Evolutionary conservation across 2,888 invertebrate genomes (phyloP).

Genomic region (Rhagonycha fulva): DNA sequence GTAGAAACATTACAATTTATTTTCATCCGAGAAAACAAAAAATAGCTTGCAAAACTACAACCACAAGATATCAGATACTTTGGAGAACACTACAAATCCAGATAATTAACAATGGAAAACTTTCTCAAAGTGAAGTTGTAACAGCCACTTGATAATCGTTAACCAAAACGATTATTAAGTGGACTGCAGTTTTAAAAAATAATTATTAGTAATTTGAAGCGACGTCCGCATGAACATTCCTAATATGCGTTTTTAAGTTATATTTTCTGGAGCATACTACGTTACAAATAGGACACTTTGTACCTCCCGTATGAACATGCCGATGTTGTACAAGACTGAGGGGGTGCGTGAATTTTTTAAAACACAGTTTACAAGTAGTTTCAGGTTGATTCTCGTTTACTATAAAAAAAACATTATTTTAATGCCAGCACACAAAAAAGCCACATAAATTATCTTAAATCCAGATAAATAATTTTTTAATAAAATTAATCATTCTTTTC

Average conservation of each 20-base stretch:
- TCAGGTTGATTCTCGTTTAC: not conserved
- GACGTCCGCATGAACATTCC: slow-evolving; percentile 31
- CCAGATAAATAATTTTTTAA: not conserved
- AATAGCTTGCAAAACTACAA: not conserved
- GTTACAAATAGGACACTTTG: slow-evolving; percentile 57
- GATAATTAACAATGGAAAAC: not conserved
- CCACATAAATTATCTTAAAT: not conserved
- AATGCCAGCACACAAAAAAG: not conserved
- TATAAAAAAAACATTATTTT: not conserved
- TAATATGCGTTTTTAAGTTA: slow-evolving; percentile 41
- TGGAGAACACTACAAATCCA: not conserved
- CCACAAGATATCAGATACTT: not conserved
- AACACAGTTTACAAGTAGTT: not conserved
- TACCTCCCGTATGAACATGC: slow-evolving; percentile 58
- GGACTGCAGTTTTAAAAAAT: not conserved
- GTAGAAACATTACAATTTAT: not conserved
- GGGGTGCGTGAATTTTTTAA: slow-evolving; percentile 56
- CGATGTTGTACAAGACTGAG: slow-evolving; percentile 59
- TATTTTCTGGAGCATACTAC: slow-evolving; percentile 55
- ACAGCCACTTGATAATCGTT: not conserved
- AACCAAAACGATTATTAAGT: not conserved
- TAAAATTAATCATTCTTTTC: not conserved
- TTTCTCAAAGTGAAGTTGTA: not conserved
- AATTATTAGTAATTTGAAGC: not conserved
- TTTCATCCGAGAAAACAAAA: not conserved